Percentiles rank a stretch among this genome's conserved stretches.
phyloP scores from a whole-genome alignment of 2,888 invertebrate species.

The Ormyrus nitidulus region DNA sequence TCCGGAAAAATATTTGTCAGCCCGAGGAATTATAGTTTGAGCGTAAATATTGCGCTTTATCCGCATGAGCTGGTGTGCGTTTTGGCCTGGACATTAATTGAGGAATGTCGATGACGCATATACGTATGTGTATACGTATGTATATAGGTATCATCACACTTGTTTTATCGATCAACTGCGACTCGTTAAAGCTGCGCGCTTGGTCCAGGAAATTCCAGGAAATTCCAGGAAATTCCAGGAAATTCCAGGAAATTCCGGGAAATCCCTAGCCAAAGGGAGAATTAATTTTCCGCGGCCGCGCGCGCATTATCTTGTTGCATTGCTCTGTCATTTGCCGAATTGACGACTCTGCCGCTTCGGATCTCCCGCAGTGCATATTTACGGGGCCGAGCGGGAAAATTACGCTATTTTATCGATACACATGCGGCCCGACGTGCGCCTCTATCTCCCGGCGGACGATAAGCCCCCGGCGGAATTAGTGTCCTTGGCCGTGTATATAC shows the following conservation, averaged over 20 bases:
- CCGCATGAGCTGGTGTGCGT: neutral
- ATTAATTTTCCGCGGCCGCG: constrained; percentile 47
- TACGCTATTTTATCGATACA: constrained; percentile 3
- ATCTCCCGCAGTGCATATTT: neutral
- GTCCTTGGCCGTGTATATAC: constrained; percentile 10
- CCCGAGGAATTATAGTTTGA: constrained; percentile 17
- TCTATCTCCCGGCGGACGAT: neutral
- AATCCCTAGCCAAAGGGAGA: constrained; percentile 32
- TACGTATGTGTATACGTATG: neutral
- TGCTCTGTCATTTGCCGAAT: constrained; percentile 29
- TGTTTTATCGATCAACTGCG: constrained; percentile 47
- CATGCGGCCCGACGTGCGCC: neutral
- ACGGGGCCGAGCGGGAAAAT: neutral
- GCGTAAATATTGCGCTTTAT: constrained; percentile 46
- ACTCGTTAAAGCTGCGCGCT: constrained; percentile 14
- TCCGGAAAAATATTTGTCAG: constrained; percentile 43
- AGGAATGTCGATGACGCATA: constrained; percentile 50
- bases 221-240: neutral
- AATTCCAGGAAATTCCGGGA: neutral
- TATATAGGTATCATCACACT: constrained; percentile 6
- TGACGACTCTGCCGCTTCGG: constrained; percentile 5
- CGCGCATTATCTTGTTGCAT: constrained; percentile 35
- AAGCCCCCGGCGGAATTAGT: constrained; percentile 30
- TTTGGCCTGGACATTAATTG: constrained; percentile 44
- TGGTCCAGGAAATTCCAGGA: neutral